A percentile compares a stretch with the other conserved stretches of the same genome.
Evolutionary conservation across 1,140 invertebrate genomes (phyloP).

Genomic region (Dysdera silvatica): DNA sequence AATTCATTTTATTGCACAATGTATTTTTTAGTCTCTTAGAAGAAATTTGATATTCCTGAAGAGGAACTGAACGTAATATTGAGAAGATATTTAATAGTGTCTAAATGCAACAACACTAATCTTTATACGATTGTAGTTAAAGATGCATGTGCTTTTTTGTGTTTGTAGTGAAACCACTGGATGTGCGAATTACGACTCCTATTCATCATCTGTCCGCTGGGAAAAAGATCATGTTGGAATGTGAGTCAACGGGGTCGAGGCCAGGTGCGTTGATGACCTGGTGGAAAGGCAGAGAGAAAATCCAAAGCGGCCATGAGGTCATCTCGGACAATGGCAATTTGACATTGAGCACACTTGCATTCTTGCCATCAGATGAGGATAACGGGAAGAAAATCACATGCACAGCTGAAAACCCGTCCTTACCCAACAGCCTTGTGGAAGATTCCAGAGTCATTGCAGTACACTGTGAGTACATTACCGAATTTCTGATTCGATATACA

Average conservation of each 20-base stretch:
- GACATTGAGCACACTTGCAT: slow-evolving; percentile 31
- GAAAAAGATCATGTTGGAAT: slow-evolving; percentile 57
- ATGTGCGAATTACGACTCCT: slow-evolving; percentile 50
- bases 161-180: slow-evolving; percentile 67
- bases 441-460: slow-evolving; percentile 29
- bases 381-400: slow-evolving; percentile 72
- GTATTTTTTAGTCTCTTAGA: too few relatives aligned
- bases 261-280: slow-evolving; percentile 76
- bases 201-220: slow-evolving; percentile 20
- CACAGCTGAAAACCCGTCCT: slow-evolving; percentile 64
- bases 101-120: too few relatives aligned
- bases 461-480: slow-evolving; percentile 30
- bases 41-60: too few relatives aligned
- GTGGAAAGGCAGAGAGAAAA: slow-evolving; percentile 52
- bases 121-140: too few relatives aligned
- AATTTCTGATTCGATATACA: not conserved
- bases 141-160: too few relatives aligned
- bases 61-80: too few relatives aligned
- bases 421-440: slow-evolving; percentile 28
- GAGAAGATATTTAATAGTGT: too few relatives aligned
- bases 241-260: slow-evolving; percentile 72
- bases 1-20: too few relatives aligned
- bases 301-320: slow-evolving; percentile 14
- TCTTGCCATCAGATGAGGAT: slow-evolving; percentile 61
- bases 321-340: slow-evolving; percentile 32